Percentiles rank a stretch among this genome's conserved stretches.
These are phyloP conservation scores for Tenthredo mesomela DNA, from an alignment of 2,888 invertebrate genomes.

Conservation along the genomic window DNA sequence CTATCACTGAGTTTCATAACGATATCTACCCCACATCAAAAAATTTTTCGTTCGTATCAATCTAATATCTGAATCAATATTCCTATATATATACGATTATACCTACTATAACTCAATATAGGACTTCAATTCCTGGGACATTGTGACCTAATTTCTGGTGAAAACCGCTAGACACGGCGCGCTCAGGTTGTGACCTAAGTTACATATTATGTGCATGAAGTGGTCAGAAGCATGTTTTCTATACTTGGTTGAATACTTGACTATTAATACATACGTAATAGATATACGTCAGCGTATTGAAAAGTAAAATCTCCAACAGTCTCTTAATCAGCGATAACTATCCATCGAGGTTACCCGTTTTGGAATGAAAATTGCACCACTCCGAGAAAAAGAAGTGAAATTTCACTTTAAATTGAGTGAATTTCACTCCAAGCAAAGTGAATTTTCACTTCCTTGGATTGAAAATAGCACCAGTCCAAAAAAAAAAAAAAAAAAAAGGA, in stretches of 20 bases:
- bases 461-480: no score
- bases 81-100: constrained; percentile 3
- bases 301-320: background rate
- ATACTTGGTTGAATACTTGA: background rate
- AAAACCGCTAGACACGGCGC: background rate
- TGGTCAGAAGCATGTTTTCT: background rate
- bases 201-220: background rate
- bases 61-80: background rate
- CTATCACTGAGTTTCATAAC: background rate
- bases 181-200: background rate
- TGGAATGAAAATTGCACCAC: no score
- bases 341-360: no score
- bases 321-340: background rate
- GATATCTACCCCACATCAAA: background rate
- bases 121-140: background rate
- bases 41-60: background rate
- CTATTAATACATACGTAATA: background rate
- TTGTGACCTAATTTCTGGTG: constrained; percentile 6
- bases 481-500: no score
- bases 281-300: background rate
- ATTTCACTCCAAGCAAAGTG: no score
- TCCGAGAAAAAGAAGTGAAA: no score
- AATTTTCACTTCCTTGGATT: no score
- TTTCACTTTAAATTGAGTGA: no score
- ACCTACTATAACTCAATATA: background rate